phyloP scores from a whole-genome alignment of 2,797 vertebrate genomes.

The Phataginus tetradactyla region DNA sequence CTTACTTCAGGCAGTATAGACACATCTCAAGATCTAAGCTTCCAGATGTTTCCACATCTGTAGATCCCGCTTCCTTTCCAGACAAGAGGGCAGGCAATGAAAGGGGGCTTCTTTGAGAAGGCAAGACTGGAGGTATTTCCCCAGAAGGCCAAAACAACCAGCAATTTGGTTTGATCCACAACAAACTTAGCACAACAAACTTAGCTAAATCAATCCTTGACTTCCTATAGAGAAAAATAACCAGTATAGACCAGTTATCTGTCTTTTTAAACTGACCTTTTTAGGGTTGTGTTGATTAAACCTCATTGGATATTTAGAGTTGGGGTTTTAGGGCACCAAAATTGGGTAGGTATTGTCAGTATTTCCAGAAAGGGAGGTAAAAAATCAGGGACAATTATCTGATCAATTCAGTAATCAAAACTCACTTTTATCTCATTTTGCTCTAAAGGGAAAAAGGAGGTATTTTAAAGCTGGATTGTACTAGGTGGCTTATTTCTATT shows the following conservation, averaged over 20 bases:
- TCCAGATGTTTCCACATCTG: constrained; percentile 17
- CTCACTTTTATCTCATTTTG: not conserved
- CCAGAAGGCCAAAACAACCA: not conserved
- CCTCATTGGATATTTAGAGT: constrained; percentile 47
- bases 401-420: constrained; percentile 33
- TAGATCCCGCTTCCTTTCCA: constrained; percentile 30
- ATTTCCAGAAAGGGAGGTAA: constrained; percentile 15
- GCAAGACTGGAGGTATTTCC: not conserved
- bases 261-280: constrained; percentile 21
- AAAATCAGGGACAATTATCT: not conserved
- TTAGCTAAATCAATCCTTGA: not conserved
- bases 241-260: not conserved
- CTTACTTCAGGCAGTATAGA: constrained; percentile 7
- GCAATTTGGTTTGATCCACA: not conserved
- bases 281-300: constrained; percentile 3
- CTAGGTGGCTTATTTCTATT: constrained; percentile 7
- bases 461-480: constrained; percentile 46
- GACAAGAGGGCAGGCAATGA: constrained; percentile 10
- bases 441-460: not conserved
- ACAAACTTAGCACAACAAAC: constrained; percentile 10
- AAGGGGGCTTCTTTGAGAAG: constrained; percentile 36
- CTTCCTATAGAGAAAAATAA: constrained; percentile 39
- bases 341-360: constrained; percentile 21
- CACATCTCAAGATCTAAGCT: not conserved
- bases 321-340: constrained; percentile 33